A percentile compares a stretch with the other conserved stretches of the same genome.
Conservation (phyloP, 1,140 invertebrate genomes). For the Scaptomyza pallida region DNA sequence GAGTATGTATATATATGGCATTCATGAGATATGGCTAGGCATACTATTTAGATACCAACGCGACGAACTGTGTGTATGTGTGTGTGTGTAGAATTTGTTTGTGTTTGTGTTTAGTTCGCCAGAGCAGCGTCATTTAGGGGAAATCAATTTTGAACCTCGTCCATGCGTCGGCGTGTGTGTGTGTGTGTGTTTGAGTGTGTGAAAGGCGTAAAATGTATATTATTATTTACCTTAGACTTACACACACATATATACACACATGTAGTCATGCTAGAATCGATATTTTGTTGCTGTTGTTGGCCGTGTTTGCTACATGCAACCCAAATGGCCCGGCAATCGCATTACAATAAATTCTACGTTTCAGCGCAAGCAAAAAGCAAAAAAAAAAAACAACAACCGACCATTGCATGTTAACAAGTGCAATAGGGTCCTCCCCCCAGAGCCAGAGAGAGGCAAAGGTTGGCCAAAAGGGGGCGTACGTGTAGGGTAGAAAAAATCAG, state of each 20-base stretch:
- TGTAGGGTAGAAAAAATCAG: conserved; percentile 35
- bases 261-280: conserved; percentile 55
- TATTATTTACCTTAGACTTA: conserved; percentile 32
- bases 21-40: conserved; percentile 60
- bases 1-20: conserved; percentile 39
- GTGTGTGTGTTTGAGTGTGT: conserved; percentile 55
- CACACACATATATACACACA: conserved; percentile 11
- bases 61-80: conserved; percentile 2
- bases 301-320: conserved; percentile 45
- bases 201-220: conserved; percentile 42
- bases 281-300: conserved; percentile 42
- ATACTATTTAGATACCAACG: conserved; percentile 28
- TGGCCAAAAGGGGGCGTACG: conserved; percentile 20
- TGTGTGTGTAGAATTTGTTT: conserved; percentile 29
- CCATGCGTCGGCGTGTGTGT: conserved; percentile 53
- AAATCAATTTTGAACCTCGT: conserved; percentile 70
- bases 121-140: conserved; percentile 62
- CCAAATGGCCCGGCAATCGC: conserved; percentile 60
- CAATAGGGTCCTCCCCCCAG: conserved; percentile 5
- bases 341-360: conserved; percentile 74
- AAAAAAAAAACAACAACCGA: neutral
- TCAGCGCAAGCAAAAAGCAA: neutral
- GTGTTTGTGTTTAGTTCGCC: conserved; percentile 43
- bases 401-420: conserved; percentile 60
- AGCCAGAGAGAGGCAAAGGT: neutral